Conservation (phyloP, 2,797 vertebrate genomes). For the Ambastaia sidthimunki region DNA sequence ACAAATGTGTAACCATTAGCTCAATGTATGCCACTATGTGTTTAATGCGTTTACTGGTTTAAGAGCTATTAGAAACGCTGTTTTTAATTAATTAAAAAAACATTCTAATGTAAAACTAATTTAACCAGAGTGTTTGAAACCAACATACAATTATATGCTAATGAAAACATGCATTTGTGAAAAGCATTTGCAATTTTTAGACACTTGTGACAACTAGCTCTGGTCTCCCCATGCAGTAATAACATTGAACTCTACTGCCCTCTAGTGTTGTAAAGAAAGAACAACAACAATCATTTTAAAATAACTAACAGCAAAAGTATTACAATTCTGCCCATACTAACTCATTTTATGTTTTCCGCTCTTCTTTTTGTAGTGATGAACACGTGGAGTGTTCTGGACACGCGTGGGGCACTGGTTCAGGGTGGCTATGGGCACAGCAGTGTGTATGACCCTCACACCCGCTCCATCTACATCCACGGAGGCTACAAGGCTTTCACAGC, state of each 20-base stretch:
- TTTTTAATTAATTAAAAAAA: too few relatives aligned
- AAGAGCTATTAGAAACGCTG: too few relatives aligned
- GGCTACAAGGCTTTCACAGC: conserved; percentile 98
- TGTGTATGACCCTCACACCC: conserved; percentile 86
- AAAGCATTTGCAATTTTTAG: neutral
- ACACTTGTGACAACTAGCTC: neutral
- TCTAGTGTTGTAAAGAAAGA: conserved; percentile 39
- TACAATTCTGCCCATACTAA: neutral
- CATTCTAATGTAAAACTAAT: too few relatives aligned
- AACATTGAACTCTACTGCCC: conserved; percentile 6
- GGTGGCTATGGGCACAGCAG: conserved; percentile 98
- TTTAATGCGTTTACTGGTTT: too few relatives aligned
- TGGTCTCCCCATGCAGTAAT: neutral
- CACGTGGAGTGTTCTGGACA: conserved; percentile 84
- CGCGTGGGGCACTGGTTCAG: conserved; percentile 89
- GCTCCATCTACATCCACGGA: conserved; percentile 90
- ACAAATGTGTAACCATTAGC: too few relatives aligned
- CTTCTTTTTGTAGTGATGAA: conserved; percentile 75
- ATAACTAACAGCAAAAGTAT: too few relatives aligned
- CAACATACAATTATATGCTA: too few relatives aligned
- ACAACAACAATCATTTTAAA: neutral
- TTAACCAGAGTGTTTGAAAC: too few relatives aligned
- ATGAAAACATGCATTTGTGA: too few relatives aligned
- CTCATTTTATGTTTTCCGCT: neutral
- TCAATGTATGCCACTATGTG: too few relatives aligned